Percentiles rank a stretch among this genome's conserved stretches.
Evolutionary conservation across 2,888 invertebrate genomes (phyloP).

Genomic region (Boloria euphrosyne): DNA sequence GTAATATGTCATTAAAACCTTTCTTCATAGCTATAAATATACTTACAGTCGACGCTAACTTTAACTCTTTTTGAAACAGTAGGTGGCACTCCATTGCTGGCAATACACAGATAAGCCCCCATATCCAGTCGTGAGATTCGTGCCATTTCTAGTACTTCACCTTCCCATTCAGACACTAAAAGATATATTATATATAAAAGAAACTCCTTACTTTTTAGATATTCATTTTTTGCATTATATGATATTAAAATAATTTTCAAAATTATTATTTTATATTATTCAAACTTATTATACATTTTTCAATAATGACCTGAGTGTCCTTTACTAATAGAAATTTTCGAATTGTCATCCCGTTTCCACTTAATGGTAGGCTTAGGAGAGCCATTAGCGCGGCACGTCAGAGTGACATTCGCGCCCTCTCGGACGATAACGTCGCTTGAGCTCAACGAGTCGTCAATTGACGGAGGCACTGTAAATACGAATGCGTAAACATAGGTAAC

Average conservation of each 20-base stretch:
- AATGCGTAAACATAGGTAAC: conserved; percentile 43
- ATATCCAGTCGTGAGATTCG: conserved; percentile 93
- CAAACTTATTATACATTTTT: no score
- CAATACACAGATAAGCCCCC: conserved; percentile 96
- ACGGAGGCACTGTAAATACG: conserved; percentile 90
- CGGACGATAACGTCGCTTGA: conserved; percentile 95
- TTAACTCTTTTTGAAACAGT: conserved; percentile 95
- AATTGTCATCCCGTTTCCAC: conserved; percentile 95
- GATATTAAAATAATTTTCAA: no score
- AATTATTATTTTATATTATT: no score
- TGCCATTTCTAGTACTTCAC: conserved; percentile 91
- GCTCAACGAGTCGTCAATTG: conserved; percentile 94
- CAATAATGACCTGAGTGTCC: conserved; percentile 85
- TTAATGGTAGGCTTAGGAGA: conserved; percentile 94
- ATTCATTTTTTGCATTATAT: no score
- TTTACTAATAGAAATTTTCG: conserved; percentile 93
- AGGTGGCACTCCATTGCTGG: conserved; percentile 94
- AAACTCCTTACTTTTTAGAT: no score
- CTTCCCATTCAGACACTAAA: conserved; percentile 92
- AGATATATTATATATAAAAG: conserved; percentile 21
- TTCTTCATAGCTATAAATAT: not conserved
- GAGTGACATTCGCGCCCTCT: conserved; percentile 93
- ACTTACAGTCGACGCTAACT: conserved; percentile 97
- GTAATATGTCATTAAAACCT: not conserved
- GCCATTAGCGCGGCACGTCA: conserved; percentile 94